Evolutionary conservation across 2,888 invertebrate species (phyloP).

Genomic region (Myopa tessellatipennis): DNA sequence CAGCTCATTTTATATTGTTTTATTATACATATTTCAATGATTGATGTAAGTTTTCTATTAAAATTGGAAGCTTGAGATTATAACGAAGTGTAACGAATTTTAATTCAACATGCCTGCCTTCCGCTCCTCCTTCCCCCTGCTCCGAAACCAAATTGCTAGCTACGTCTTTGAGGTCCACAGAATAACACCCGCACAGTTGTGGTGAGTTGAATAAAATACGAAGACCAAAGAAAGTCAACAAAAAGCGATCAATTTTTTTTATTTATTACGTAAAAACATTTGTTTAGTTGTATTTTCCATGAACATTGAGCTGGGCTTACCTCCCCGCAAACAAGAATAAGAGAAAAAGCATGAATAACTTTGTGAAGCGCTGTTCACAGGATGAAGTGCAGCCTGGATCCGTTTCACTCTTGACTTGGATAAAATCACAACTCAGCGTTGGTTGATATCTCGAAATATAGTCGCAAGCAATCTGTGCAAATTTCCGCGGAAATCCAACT

Average conservation of each 20-base stretch:
- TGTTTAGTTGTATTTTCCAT: constrained; percentile 22
- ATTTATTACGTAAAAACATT: constrained; percentile 30
- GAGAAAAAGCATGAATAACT: constrained; percentile 20
- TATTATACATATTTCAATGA: too few relatives aligned
- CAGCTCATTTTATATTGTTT: too few relatives aligned
- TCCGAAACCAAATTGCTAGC: neutral
- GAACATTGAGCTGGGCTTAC: neutral
- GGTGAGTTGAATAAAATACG: neutral
- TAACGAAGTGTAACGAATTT: too few relatives aligned
- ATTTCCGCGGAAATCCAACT: constrained; percentile 33
- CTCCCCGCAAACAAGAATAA: neutral
- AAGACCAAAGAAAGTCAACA: constrained; percentile 10
- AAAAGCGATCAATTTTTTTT: constrained; percentile 27
- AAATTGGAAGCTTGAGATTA: too few relatives aligned
- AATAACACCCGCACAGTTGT: constrained; percentile 34
- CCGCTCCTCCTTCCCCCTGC: neutral
- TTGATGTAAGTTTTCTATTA: too few relatives aligned
- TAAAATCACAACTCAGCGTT: constrained; percentile 33
- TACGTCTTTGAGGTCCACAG: neutral
- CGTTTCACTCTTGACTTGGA: constrained; percentile 19
- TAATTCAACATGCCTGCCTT: neutral
- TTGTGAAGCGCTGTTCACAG: constrained; percentile 2
- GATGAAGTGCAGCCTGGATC: constrained; percentile 8
- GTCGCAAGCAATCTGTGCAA: constrained; percentile 23
- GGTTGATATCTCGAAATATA: constrained; percentile 19